Evolutionary conservation across 2,888 invertebrate genomes (phyloP).

Genomic region (Melanotus villosus): DNA sequence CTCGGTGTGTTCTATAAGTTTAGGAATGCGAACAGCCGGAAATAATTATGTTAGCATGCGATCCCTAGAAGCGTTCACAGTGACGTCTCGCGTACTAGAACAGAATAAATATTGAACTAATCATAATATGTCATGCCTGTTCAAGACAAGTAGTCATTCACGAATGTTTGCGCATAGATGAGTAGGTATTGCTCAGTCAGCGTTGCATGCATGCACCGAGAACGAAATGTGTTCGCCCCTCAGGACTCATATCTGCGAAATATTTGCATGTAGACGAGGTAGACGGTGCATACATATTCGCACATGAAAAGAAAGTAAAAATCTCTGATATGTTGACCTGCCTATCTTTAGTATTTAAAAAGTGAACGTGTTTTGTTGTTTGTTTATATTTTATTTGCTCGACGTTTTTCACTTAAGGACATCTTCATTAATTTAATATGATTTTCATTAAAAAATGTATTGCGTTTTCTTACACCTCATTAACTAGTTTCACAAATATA

Average conservation of each 20-base stretch:
- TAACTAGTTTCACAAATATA: no score
- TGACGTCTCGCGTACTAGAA: slow-evolving; percentile 35
- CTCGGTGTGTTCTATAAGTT: slow-evolving; percentile 19
- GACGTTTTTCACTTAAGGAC: no score
- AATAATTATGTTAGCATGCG: slow-evolving; percentile 43
- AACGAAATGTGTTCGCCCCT: not conserved
- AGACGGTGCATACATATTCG: no score
- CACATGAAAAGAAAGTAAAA: no score
- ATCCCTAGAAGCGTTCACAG: slow-evolving; percentile 37
- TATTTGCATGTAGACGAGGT: no score
- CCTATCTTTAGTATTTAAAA: no score
- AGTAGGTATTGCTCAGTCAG: not conserved
- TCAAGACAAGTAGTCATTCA: slow-evolving; percentile 27
- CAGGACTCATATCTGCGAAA: not conserved
- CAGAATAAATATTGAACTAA: slow-evolving; percentile 35
- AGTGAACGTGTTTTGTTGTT: no score
- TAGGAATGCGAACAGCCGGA: slow-evolving; percentile 43
- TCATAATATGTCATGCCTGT: slow-evolving; percentile 41
- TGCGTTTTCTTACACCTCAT: no score
- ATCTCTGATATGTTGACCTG: no score
- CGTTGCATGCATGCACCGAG: not conserved
- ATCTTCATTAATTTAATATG: no score
- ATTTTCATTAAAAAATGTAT: no score
- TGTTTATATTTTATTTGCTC: no score
- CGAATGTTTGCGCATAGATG: slow-evolving; percentile 23